These are phyloP conservation scores for Passer montanus DNA, from an alignment of 2,113 vertebrate species.

Conservation along the genomic window DNA sequence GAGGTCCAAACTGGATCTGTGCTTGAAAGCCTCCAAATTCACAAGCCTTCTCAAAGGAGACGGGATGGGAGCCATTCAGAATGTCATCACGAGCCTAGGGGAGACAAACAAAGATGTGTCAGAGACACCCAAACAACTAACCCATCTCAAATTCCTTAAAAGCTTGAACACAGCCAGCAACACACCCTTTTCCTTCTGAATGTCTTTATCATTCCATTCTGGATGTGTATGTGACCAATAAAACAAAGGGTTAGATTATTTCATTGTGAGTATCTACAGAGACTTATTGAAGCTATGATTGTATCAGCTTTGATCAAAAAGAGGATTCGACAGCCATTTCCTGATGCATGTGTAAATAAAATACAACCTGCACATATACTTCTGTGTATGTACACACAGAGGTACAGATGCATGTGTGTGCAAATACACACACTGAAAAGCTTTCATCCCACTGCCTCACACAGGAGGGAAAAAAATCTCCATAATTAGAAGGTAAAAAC, in stretches of 20 bases:
- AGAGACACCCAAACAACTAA: background rate
- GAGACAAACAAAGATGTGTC: background rate
- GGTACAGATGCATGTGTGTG: fast-evolving
- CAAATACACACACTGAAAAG: background rate
- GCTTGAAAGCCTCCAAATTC: conserved; percentile 98
- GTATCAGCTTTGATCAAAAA: background rate
- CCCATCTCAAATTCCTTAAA: background rate
- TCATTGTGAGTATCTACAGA: background rate
- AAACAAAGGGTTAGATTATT: background rate
- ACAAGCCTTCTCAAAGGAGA: conserved; percentile 98
- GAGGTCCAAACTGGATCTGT: conserved; percentile 98
- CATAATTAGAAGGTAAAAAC: background rate
- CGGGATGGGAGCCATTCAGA: conserved; percentile 96
- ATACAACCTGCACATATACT: background rate
- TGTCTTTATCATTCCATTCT: background rate
- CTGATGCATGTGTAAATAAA: background rate
- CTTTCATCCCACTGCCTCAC: background rate
- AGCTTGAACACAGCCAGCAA: background rate
- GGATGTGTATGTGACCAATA: background rate
- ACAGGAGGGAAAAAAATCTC: background rate
- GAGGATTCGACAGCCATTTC: background rate
- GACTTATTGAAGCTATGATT: background rate
- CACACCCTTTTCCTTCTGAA: background rate
- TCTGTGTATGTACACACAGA: background rate
- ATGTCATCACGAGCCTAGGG: conserved; percentile 96